phyloP scores from a whole-genome alignment of 1,140 invertebrate genomes.

The Atta texana region DNA sequence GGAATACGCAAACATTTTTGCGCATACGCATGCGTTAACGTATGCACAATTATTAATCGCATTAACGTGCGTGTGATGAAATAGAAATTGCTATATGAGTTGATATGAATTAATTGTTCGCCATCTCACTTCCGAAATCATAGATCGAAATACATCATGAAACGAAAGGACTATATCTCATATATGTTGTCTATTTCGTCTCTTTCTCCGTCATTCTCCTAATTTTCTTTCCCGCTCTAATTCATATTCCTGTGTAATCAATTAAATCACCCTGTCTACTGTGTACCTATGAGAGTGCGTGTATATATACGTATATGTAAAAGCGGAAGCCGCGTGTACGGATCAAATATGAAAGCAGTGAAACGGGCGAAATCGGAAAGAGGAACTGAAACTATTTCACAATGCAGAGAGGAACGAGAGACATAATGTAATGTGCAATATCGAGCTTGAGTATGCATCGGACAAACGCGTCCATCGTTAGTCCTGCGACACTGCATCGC shows the following conservation, averaged over 20 bases:
- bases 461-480: constrained; percentile 4
- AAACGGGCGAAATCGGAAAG: constrained; percentile 19
- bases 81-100: constrained; percentile 26
- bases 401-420: neutral
- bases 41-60: constrained; percentile 27
- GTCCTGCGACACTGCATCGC: neutral
- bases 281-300: neutral
- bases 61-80: constrained; percentile 43
- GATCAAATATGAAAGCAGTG: constrained; percentile 44
- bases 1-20: neutral
- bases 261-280: constrained; percentile 23
- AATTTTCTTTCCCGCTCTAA: constrained; percentile 25
- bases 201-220: neutral
- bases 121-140: constrained; percentile 45
- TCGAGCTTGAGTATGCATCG: neutral
- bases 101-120: constrained; percentile 47
- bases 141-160: neutral
- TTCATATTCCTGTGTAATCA: constrained; percentile 39
- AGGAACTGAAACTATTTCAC: constrained; percentile 12
- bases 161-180: constrained; percentile 48
- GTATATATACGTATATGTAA: neutral
- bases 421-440: neutral
- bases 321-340: constrained; percentile 29
- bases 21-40: neutral
- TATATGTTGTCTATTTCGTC: neutral